phyloP scores from a whole-genome alignment of 2,888 invertebrate species.

The Heteromurus nitidus region DNA sequence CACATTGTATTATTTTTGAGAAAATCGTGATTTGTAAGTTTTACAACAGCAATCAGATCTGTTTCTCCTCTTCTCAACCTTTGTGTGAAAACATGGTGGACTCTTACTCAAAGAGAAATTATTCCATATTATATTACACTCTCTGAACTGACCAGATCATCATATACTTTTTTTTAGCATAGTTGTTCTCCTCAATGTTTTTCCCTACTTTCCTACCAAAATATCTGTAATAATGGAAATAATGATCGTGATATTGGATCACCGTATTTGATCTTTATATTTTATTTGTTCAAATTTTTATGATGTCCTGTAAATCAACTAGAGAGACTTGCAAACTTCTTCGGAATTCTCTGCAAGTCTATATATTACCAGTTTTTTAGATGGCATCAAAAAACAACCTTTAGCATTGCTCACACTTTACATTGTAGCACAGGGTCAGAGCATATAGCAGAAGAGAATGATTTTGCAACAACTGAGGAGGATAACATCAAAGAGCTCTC shows the following conservation, averaged over 20 bases:
- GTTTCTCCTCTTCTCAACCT: slow-evolving; percentile 57
- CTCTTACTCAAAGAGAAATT: slow-evolving; percentile 24
- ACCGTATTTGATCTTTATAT: slow-evolving; percentile 42
- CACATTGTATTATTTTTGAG: slow-evolving; percentile 57
- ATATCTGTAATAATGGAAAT: slow-evolving; percentile 55
- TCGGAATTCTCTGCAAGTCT: slow-evolving; percentile 1
- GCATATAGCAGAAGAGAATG: neutral
- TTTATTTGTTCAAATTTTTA: slow-evolving; percentile 46
- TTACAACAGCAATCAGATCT: slow-evolving; percentile 65
- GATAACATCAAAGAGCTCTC: neutral
- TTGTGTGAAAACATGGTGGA: slow-evolving; percentile 30
- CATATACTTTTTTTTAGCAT: too few relatives aligned
- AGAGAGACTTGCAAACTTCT: slow-evolving; percentile 8
- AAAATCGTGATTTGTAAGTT: slow-evolving; percentile 60
- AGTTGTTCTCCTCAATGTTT: too few relatives aligned
- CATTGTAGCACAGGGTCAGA: neutral
- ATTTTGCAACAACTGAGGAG: too few relatives aligned
- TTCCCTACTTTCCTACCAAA: slow-evolving; percentile 30
- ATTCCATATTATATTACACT: slow-evolving; percentile 26
- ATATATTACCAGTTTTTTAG: neutral
- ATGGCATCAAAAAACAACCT: neutral
- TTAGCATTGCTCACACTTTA: neutral
- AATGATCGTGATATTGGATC: slow-evolving; percentile 54
- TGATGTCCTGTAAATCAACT: slow-evolving; percentile 56
- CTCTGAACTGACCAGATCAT: too few relatives aligned